Percentiles rank a stretch among this genome's conserved stretches.
These are phyloP conservation scores for Dendropsophus ebraccatus DNA, from an alignment of 2,113 vertebrate species.

Conservation along the genomic window DNA sequence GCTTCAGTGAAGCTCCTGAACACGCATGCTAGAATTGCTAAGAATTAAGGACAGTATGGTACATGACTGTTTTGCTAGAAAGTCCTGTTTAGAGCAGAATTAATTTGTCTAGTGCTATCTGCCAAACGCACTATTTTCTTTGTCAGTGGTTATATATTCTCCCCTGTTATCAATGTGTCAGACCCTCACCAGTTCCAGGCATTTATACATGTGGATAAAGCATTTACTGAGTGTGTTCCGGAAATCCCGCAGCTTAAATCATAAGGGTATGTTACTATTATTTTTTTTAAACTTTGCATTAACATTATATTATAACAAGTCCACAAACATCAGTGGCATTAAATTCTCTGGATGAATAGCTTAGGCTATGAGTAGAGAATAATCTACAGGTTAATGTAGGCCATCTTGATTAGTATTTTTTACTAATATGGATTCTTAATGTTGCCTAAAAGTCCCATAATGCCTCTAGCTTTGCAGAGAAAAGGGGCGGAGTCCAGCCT, in stretches of 20 bases:
- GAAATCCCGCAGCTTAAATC: slow-evolving; percentile 5
- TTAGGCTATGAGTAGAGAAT: too few species aligned
- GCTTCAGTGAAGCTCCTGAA: neutral
- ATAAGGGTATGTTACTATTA: neutral
- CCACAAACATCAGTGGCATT: neutral
- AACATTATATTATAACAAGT: neutral
- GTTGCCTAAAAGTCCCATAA: too few species aligned
- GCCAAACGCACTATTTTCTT: neutral
- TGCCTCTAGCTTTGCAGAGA: too few species aligned
- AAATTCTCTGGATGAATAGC: neutral
- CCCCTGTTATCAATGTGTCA: slow-evolving; percentile 4
- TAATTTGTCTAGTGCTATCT: slow-evolving; percentile 1
- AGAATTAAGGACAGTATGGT: slow-evolving; percentile 10
- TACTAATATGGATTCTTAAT: too few species aligned
- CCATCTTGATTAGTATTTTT: too few species aligned
- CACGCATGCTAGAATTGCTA: neutral
- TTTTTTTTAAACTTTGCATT: neutral
- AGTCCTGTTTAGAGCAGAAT: slow-evolving; percentile 14
- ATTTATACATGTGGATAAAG: neutral
- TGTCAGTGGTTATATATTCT: neutral
- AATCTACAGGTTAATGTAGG: too few species aligned
- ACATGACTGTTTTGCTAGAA: neutral
- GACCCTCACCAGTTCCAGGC: slow-evolving; percentile 22
- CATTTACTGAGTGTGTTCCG: slow-evolving; percentile 6
- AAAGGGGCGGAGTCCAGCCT: too few species aligned